phyloP scores from a whole-genome alignment of 2,113 vertebrate genomes.

The Crotalus viridis region DNA sequence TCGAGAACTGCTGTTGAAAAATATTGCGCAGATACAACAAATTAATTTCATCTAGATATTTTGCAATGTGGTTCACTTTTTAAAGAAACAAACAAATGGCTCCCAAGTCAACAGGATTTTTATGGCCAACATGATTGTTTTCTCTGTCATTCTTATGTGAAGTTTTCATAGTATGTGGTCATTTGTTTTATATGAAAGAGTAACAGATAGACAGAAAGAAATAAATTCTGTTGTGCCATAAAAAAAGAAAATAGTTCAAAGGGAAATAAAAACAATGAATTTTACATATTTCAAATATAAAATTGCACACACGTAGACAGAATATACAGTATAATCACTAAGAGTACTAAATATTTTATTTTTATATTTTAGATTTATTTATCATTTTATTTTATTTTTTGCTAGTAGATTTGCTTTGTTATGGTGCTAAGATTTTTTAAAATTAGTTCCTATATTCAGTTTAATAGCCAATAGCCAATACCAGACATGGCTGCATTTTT shows the following conservation, averaged over 20 bases:
- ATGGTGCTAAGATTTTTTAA: not conserved
- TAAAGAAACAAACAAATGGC: slow-evolving; percentile 38
- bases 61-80: slow-evolving; percentile 15
- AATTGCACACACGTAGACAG: rapidly evolving
- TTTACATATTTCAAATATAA: slow-evolving; percentile 15
- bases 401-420: not conserved
- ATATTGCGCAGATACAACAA: slow-evolving; percentile 9
- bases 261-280: not conserved
- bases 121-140: slow-evolving; percentile 17
- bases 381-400: not conserved
- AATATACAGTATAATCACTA: not conserved
- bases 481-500: not conserved
- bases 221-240: slow-evolving; percentile 14
- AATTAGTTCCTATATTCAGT: not conserved
- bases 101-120: slow-evolving; percentile 31
- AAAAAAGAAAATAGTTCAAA: not conserved
- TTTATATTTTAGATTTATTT: slow-evolving; percentile 21
- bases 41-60: not conserved
- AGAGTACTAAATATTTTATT: not conserved
- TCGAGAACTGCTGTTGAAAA: not conserved
- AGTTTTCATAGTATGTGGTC: slow-evolving; percentile 21
- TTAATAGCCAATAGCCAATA: not conserved
- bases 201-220: not conserved
- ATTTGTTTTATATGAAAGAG: not conserved
- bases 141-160: not conserved